Conservation (phyloP, 2,113 vertebrate species). For the Ceuthmochares aereus region DNA sequence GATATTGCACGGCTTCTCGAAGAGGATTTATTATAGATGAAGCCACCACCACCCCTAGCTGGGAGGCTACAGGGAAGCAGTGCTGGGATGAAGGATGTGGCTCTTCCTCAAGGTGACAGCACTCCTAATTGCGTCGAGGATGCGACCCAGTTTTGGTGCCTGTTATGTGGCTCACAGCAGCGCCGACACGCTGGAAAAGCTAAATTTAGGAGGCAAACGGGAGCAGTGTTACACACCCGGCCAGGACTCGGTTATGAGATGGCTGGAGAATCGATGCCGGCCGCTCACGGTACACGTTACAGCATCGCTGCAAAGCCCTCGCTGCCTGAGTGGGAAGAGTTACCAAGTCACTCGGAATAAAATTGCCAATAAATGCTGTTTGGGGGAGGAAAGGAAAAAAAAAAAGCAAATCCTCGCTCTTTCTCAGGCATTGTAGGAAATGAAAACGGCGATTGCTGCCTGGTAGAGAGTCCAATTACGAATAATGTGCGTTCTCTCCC, state of each 20-base stretch:
- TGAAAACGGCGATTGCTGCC: neutral
- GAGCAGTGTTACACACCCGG: neutral
- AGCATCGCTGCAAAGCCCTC: neutral
- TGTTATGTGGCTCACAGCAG: neutral
- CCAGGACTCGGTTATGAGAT: neutral
- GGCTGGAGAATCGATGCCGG: neutral
- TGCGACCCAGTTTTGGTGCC: slow-evolving; percentile 32
- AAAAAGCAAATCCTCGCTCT: slow-evolving; percentile 9
- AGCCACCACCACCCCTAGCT: neutral
- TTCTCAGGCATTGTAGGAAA: slow-evolving; percentile 29
- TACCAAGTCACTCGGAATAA: slow-evolving; percentile 26
- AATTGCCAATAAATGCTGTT: slow-evolving; percentile 52
- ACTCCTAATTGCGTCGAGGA: slow-evolving; percentile 17
- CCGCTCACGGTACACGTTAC: neutral
- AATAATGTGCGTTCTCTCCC: slow-evolving; percentile 9
- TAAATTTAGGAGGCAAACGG: slow-evolving; percentile 54
- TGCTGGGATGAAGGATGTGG: neutral
- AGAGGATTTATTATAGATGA: neutral
- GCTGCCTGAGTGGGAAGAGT: neutral
- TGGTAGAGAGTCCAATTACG: slow-evolving; percentile 48
- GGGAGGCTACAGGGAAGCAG: neutral
- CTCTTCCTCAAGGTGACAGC: neutral
- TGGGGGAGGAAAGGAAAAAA: neutral
- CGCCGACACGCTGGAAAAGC: neutral
- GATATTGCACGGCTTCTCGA: neutral